A percentile compares a stretch with the other conserved stretches of the same genome.
phyloP scores from a whole-genome alignment of 2,888 invertebrate species.

The Strigamia maritima region DNA sequence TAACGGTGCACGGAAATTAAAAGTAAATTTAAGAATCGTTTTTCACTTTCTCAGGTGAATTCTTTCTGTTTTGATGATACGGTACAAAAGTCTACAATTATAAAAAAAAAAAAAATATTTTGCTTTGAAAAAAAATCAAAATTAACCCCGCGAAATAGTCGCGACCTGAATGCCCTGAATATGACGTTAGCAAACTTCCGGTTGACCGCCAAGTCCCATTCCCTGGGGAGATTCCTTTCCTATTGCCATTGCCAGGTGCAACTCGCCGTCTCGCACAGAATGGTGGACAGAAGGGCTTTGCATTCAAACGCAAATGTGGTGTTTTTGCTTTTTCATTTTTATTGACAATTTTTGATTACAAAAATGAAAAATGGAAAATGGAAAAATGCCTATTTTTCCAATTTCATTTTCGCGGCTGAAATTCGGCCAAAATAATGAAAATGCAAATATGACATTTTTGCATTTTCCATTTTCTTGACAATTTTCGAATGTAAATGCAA shows the following conservation, averaged over 20 bases:
- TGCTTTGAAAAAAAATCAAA: no score
- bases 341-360: no score
- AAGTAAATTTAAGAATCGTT: background rate
- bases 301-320: no score
- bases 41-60: background rate
- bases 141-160: background rate
- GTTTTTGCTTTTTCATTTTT: no score
- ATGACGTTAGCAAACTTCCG: slow-evolving; percentile 35
- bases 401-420: no score
- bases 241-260: background rate
- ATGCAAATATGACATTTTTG: no score
- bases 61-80: background rate
- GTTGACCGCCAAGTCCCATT: slow-evolving; percentile 35
- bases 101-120: background rate
- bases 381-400: no score
- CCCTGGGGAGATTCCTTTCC: background rate
- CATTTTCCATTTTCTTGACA: no score
- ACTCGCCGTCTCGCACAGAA: background rate
- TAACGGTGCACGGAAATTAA: slow-evolving; percentile 33
- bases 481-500: no score
- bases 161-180: slow-evolving; percentile 16
- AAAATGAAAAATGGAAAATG: no score
- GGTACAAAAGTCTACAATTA: background rate
- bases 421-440: no score
- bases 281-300: background rate